Evolutionary conservation across 1,140 invertebrate species (phyloP).

Genomic region (Palaemon carinicauda): DNA sequence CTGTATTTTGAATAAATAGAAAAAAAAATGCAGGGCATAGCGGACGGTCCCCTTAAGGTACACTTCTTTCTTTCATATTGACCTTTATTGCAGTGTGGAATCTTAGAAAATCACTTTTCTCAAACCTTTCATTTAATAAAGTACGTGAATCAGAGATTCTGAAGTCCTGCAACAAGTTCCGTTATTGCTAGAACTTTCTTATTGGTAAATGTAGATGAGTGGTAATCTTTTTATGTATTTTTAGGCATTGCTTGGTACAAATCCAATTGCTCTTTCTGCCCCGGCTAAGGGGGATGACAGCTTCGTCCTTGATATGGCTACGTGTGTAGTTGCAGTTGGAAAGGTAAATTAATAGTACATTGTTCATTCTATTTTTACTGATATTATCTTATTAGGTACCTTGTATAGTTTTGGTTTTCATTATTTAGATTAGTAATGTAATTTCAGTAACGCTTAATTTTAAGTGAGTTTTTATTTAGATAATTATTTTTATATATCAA

Average conservation of each 20-base stretch:
- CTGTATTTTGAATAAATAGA: too few relatives aligned
- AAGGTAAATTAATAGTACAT: conserved; percentile 66
- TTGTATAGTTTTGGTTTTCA: neutral
- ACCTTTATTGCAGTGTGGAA: too few relatives aligned
- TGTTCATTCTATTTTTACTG: neutral
- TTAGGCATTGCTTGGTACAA: conserved; percentile 84
- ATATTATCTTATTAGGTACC: neutral
- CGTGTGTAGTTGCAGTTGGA: conserved; percentile 84
- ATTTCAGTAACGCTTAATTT: too few relatives aligned
- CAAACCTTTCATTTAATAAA: neutral
- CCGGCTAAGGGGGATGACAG: conserved; percentile 75
- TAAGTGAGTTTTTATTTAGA: too few relatives aligned
- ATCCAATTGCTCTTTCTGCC: conserved; percentile 86
- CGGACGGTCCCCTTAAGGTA: too few relatives aligned
- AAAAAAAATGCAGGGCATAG: too few relatives aligned
- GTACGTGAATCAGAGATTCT: neutral
- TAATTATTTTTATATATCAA: too few relatives aligned
- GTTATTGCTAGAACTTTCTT: too few relatives aligned
- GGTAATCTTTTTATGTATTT: neutral
- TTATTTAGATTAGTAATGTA: neutral
- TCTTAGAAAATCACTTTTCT: too few relatives aligned
- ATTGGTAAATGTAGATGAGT: neutral
- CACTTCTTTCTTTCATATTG: neutral
- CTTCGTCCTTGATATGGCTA: conserved; percentile 94
- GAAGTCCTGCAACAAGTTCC: too few relatives aligned